Conservation (phyloP, 2,113 vertebrate species). For the Struthidea cinerea region DNA sequence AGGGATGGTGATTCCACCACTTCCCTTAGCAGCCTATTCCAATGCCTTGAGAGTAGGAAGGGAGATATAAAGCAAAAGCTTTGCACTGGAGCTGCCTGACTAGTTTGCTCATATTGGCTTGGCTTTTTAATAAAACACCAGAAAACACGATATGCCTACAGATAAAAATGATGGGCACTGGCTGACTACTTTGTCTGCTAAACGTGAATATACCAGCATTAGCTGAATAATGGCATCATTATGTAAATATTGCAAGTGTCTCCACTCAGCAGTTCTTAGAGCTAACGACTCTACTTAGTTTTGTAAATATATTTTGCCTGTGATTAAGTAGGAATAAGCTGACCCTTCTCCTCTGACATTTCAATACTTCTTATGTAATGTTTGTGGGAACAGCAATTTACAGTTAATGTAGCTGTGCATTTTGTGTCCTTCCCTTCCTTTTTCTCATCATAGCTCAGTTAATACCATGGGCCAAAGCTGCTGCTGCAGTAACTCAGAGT, state of each 20-base stretch:
- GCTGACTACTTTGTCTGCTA: background rate
- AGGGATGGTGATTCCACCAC: background rate
- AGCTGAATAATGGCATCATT: constrained; percentile 7
- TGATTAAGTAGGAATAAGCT: constrained; percentile 38
- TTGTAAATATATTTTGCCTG: constrained; percentile 26
- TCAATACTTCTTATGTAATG: constrained; percentile 4
- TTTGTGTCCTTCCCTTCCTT: background rate
- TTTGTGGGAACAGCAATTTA: constrained; percentile 5
- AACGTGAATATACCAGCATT: background rate
- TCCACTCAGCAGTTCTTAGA: constrained; percentile 27
- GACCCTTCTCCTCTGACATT: constrained; percentile 25
- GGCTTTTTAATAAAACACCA: background rate
- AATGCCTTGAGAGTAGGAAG: background rate
- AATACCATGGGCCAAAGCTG: background rate
- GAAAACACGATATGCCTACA: background rate
- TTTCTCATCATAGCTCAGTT: background rate
- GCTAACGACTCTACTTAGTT: constrained; percentile 4
- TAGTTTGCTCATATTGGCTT: background rate
- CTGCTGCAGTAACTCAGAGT: background rate
- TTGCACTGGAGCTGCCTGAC: background rate
- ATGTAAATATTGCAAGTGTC: constrained; percentile 42
- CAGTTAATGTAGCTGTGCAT: background rate
- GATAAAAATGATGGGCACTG: background rate
- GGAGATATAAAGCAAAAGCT: background rate
- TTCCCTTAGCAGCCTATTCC: background rate